Evolutionary conservation across 2,888 invertebrate species (phyloP).

Genomic region (Aphidoletes aphidimyza): DNA sequence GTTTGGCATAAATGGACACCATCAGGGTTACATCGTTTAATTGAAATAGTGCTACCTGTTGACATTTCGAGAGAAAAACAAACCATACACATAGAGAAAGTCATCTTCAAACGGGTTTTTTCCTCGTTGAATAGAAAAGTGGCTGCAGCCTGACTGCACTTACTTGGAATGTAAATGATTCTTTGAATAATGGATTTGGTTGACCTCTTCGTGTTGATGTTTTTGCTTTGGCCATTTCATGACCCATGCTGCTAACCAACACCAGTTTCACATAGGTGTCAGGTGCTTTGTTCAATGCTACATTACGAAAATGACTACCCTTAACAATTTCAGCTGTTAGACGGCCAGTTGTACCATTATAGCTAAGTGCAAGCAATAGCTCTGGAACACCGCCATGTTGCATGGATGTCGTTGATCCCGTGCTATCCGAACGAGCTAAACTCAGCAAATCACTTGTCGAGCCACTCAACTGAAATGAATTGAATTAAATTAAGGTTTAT

Average conservation of each 20-base stretch:
- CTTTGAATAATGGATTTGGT: constrained; percentile 95
- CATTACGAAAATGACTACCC: constrained; percentile 77
- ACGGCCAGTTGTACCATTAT: constrained; percentile 92
- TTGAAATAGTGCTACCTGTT: constrained; percentile 92
- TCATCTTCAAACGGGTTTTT: too few relatives aligned
- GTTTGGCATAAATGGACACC: constrained; percentile 92
- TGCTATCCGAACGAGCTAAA: constrained; percentile 90
- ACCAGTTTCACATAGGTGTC: constrained; percentile 95
- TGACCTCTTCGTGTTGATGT: constrained; percentile 91
- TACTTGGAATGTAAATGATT: constrained; percentile 95
- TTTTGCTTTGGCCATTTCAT: constrained; percentile 92
- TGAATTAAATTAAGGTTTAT: too few relatives aligned
- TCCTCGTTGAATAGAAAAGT: background rate
- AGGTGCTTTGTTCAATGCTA: constrained; percentile 82
- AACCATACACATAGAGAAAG: too few relatives aligned
- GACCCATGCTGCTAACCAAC: constrained; percentile 90
- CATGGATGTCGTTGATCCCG: constrained; percentile 92
- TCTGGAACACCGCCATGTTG: constrained; percentile 91
- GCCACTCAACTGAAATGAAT: constrained; percentile 66
- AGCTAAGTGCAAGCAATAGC: constrained; percentile 86
- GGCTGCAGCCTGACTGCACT: too few relatives aligned
- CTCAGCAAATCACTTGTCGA: constrained; percentile 76
- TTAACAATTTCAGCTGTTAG: constrained; percentile 88
- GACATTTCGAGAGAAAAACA: constrained; percentile 55
- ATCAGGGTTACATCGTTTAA: constrained; percentile 93